phyloP scores from a whole-genome alignment of 2,797 vertebrate species.

The Malurus splendens region DNA sequence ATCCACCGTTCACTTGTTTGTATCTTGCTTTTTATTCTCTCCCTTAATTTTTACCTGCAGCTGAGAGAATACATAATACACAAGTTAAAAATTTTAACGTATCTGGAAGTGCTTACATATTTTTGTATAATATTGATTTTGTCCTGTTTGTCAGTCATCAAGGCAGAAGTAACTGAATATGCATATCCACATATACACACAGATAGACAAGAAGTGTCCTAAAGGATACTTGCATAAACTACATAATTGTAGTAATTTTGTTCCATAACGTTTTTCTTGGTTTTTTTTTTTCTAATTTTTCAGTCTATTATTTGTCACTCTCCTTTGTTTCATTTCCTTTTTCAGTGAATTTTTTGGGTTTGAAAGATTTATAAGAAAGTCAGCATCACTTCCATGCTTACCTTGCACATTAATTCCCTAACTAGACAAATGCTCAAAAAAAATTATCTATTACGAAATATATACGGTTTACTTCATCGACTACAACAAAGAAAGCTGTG shows the following conservation, averaged over 20 bases:
- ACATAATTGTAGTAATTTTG: neutral
- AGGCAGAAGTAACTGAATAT: neutral
- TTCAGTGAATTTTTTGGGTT: neutral
- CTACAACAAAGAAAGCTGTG: neutral
- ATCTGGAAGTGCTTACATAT: neutral
- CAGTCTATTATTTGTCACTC: neutral
- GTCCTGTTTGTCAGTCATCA: neutral
- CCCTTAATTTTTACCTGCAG: neutral
- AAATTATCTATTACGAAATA: neutral
- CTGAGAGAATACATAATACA: neutral
- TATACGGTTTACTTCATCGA: neutral
- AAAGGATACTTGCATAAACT: neutral
- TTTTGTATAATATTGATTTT: neutral
- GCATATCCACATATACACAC: neutral
- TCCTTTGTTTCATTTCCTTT: neutral
- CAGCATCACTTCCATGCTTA: neutral
- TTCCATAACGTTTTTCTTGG: neutral
- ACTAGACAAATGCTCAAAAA: neutral
- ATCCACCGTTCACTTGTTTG: neutral
- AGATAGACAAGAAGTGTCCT: neutral
- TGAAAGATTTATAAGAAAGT: neutral
- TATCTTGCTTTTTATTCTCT: neutral
- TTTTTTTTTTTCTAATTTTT: neutral
- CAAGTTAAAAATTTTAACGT: accelerated
- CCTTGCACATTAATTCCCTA: neutral